These are phyloP conservation scores for Andrena haemorrhoa DNA, from an alignment of 2,888 invertebrate genomes.

Conservation along the genomic window DNA sequence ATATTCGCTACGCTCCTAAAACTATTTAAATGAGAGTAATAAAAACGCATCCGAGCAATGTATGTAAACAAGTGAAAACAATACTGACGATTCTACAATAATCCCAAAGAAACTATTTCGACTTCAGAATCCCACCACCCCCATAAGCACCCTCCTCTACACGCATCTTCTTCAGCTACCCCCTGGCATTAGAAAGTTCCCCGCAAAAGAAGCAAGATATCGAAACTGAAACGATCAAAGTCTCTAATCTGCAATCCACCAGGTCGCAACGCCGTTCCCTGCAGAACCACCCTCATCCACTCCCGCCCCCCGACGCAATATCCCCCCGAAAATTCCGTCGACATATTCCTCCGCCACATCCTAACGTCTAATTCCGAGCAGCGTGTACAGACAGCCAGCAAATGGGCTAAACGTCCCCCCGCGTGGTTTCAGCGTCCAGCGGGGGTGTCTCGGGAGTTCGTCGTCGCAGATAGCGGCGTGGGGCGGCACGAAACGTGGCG, in stretches of 20 bases:
- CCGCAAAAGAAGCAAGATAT: too few species aligned
- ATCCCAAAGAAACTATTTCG: too few species aligned
- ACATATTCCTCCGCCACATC: slow-evolving; percentile 57
- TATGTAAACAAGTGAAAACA: too few species aligned
- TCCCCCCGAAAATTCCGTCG: slow-evolving; percentile 41
- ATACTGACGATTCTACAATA: too few species aligned
- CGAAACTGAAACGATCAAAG: neutral
- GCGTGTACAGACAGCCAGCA: slow-evolving; percentile 36
- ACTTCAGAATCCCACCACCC: too few species aligned
- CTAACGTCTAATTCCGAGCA: slow-evolving; percentile 56
- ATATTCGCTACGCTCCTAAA: too few species aligned
- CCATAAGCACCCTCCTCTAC: too few species aligned
- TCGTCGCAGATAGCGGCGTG: slow-evolving; percentile 35
- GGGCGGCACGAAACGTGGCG: slow-evolving; percentile 36
- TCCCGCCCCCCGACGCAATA: slow-evolving; percentile 31
- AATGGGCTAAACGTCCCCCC: slow-evolving; percentile 62
- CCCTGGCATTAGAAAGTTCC: too few species aligned
- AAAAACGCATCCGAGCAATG: too few species aligned
- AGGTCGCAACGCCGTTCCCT: neutral
- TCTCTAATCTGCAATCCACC: neutral
- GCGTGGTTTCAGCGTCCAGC: slow-evolving; percentile 33
- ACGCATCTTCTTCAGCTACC: too few species aligned
- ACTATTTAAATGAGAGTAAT: too few species aligned
- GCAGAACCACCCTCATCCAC: slow-evolving; percentile 17
- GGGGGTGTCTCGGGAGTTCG: slow-evolving; percentile 44